These are phyloP conservation scores for Dryocosmus kuriphilus DNA, from an alignment of 2,888 invertebrate genomes.

Conservation along the genomic window DNA sequence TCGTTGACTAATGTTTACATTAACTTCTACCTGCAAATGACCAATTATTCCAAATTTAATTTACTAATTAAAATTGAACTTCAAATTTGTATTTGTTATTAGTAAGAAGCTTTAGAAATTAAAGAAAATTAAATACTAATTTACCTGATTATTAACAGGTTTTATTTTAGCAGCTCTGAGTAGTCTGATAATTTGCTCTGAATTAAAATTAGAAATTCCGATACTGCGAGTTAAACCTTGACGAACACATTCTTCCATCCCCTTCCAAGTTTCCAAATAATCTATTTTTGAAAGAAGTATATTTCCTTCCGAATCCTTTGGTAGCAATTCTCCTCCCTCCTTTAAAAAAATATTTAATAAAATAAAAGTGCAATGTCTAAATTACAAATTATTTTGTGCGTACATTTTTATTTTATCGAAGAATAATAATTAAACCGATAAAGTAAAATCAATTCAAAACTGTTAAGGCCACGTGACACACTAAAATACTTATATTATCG, in stretches of 20 bases:
- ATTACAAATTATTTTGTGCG: background rate
- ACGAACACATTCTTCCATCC: slow-evolving; percentile 85
- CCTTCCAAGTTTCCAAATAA: slow-evolving; percentile 87
- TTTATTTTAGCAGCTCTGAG: slow-evolving; percentile 80
- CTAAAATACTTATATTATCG: too few species aligned
- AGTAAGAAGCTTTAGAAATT: too few species aligned
- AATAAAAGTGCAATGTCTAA: background rate
- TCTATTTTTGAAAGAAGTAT: slow-evolving; percentile 82
- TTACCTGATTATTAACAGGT: slow-evolving; percentile 84
- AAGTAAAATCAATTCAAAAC: too few species aligned
- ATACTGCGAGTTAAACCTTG: slow-evolving; percentile 84
- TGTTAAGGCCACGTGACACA: too few species aligned
- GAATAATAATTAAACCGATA: too few species aligned
- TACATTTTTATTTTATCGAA: background rate
- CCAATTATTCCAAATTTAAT: background rate
- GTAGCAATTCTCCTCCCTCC: slow-evolving; percentile 84
- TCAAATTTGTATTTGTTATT: slow-evolving; percentile 63
- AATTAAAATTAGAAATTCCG: slow-evolving; percentile 90
- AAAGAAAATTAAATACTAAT: slow-evolving; percentile 65
- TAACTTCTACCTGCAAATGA: slow-evolving; percentile 85
- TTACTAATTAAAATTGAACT: background rate
- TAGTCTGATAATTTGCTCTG: slow-evolving; percentile 84
- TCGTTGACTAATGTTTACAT: slow-evolving; percentile 86
- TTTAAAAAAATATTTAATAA: slow-evolving; percentile 67
- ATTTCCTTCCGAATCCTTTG: slow-evolving; percentile 82